Evolutionary conservation across 1,140 invertebrate genomes (phyloP).

Genomic region (Antheraea pernyi): DNA sequence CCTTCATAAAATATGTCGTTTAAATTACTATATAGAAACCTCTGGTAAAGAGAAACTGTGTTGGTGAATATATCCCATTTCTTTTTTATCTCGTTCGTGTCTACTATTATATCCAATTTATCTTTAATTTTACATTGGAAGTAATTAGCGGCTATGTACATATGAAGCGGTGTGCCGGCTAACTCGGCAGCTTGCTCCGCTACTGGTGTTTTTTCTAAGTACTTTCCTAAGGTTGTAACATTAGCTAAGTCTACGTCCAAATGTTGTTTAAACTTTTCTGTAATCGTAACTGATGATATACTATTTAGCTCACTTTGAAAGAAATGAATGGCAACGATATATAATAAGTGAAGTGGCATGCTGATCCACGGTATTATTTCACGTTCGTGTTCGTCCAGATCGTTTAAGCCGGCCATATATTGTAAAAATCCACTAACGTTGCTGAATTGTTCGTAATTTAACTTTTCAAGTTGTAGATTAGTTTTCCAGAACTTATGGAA

Average conservation of each 20-base stretch:
- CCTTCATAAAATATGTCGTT: conserved; percentile 15
- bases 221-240: not conserved
- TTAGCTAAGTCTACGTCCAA: conserved; percentile 9
- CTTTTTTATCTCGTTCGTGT: conserved; percentile 9
- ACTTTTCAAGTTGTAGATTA: conserved; percentile 25
- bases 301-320: conserved; percentile 25
- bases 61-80: conserved; percentile 19
- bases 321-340: conserved; percentile 15
- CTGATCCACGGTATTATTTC: conserved; percentile 18
- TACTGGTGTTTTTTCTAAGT: conserved; percentile 2
- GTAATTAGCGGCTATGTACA: conserved; percentile 30
- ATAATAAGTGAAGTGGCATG: conserved; percentile 22
- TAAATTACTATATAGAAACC: conserved; percentile 18
- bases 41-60: conserved; percentile 13
- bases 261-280: conserved; percentile 17
- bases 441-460: conserved; percentile 23
- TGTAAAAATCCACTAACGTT: conserved; percentile 20
- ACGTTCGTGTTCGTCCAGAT: conserved; percentile 9
- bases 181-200: conserved; percentile 11
- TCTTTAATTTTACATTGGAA: conserved; percentile 25
- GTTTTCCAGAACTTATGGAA: conserved; percentile 24
- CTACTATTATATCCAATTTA: conserved; percentile 14
- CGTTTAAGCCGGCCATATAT: conserved; percentile 9
- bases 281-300: conserved; percentile 10
- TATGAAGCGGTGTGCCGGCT: conserved; percentile 25